Base-by-base conservation (phyloP, 1,140 invertebrate species). In the Pygmarrhopalites habei region DNA sequence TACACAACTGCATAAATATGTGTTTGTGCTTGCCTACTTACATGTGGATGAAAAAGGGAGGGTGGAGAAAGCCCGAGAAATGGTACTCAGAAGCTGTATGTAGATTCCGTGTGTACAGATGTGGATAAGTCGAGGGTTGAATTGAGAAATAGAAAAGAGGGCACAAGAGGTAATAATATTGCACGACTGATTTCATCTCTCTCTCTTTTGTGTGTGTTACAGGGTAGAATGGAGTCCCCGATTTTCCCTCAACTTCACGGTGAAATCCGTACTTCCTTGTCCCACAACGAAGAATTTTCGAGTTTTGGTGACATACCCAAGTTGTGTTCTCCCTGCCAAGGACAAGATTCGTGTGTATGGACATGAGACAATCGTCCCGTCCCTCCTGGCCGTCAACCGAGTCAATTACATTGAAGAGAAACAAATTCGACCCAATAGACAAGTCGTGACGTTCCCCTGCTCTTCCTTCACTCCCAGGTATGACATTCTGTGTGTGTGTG, bases 181-280 rank as follows among this genome's bases (percentile, higher is more conserved):
- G 5, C 5, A 35, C 32, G 32, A 7, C 5, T 35, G 15, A 35
- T 35, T 35, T 7, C 5, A 47, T 25, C 5, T 47, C 7, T 47
- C 44, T 47, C 17, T 47, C 28, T 17, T 47, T 25, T 47, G 35
- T 58, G 7, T 64, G 25, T 46, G 26, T 41, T 61, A 41, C 41
- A 71, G 69, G 39, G 69, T 71, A 7, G 69, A 71, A 2, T 71
- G 69, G 69, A 64, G 69, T 39, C 35, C 62, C 0, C 39, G 57
- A 39, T 67, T 67, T 59, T 15, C 29, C 0, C 15, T 67, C 12
- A 47, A 47, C 4, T 23, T 70, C 1, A 30, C 47, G 1, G 56
- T 52, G 3, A 32, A 0, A 14, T 65, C 60, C 1, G 56, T 66
- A 10, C 25, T 69, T 19, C 64, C 67, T n/a, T 69, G 67, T 41